Base-by-base conservation (phyloP, 2,888 invertebrate species). In the Euphydryas editha region DNA sequence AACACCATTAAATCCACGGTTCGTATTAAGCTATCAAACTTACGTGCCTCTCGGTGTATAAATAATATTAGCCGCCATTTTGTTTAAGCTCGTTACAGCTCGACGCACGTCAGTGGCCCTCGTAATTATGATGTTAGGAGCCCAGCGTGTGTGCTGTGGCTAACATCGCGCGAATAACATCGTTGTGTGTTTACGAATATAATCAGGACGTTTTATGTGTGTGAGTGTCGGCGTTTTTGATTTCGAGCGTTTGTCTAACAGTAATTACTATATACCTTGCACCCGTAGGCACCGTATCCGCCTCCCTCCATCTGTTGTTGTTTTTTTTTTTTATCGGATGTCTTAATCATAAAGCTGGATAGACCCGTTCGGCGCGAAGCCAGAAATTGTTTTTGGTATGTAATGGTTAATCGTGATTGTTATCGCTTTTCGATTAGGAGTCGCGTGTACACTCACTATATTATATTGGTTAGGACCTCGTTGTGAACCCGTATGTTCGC, bases 211-310 rank as follows among this genome's bases (percentile, higher is more conserved):
- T 69, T 76, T 66, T 70, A 70, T 71, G 72, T 79, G 81, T 81
- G 81, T 79, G 83, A 76, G 83, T 81, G 89, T 88, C 91, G 91
- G 90, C 86, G 79, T 90, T 89, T 92, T 91, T 88, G 86, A 89
- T 79, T 83, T 81, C 78, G 83, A 80, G 81, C 81, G 85, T 84
- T 86, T 86, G 86, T 87, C 88, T 88, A 87, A 87, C 84, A 86
- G 87, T 92, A 92, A 92, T 92, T 90, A 88, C 86, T 88, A 86
- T 90, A 92, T 91, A 89, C 85, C 87, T 90, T 87, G 82, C 88
- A 83, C 86, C 87, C 89, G 83, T 84, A 72, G 85, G 89, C 49
- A 51, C 21, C 87, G 75, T 68, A 62, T 75, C 76, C 75, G 76
- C 74, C 76, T 73, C 72, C 74, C 72, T 70, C 59, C 70, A 69